phyloP scores from a whole-genome alignment of 2,888 invertebrate species.

The Hypomecis atomaria region DNA sequence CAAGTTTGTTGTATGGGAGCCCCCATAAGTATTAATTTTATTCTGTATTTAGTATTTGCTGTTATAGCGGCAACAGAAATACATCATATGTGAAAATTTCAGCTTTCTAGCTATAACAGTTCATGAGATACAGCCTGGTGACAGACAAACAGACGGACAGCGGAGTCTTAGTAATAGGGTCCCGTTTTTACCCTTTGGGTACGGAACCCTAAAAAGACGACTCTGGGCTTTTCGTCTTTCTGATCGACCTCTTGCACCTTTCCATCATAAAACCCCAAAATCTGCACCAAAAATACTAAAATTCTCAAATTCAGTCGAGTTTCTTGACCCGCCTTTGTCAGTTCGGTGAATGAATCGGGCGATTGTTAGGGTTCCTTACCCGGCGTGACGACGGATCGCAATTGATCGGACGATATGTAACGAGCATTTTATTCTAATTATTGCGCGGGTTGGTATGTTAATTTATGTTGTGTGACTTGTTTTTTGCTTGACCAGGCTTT shows the following conservation, averaged over 20 bases:
- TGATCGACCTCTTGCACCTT: neutral
- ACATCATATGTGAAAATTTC: no score
- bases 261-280: conserved; percentile 4
- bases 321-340: conserved; percentile 35
- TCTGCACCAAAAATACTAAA: conserved; percentile 6
- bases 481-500: neutral
- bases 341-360: conserved; percentile 14
- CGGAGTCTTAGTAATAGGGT: no score
- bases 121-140: no score
- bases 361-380: conserved; percentile 24
- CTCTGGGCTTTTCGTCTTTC: no score
- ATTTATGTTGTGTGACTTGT: neutral
- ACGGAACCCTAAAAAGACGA: no score
- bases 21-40: no score
- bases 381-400: conserved; percentile 7
- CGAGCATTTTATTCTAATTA: conserved; percentile 4
- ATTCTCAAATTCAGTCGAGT: conserved; percentile 11
- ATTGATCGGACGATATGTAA: neutral
- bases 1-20: no score
- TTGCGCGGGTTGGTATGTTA: neutral
- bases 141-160: no score
- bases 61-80: no score
- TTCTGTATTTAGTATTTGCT: no score
- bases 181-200: no score
- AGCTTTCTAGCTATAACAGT: no score